Base-by-base conservation (phyloP, 2,888 invertebrate species). In the Macrosoma leucophasiata region DNA sequence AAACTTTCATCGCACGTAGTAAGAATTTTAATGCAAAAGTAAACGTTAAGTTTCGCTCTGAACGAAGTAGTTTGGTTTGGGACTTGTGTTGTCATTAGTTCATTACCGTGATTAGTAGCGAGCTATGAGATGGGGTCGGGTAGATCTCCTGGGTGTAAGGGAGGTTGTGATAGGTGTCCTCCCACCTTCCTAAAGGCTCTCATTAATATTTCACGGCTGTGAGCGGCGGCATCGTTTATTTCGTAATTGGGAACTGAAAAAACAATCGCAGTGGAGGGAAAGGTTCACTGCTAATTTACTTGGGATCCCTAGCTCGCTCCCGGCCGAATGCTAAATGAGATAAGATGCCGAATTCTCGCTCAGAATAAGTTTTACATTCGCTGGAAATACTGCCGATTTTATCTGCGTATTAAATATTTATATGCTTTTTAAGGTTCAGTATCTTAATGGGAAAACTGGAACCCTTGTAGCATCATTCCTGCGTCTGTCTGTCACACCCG, bases 81-180 rank as follows among this genome's bases (percentile, higher is more conserved):
- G 69, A 72, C 66, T 74, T 73, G n/a, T n/a, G n/a, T n/a, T n/a
- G 71, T 74, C 66, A 70, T 72, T 72, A 68, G 65, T 76, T 79
- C 70, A 78, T 79, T 77, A 77, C 60, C 47, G 58, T 70, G 73
- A 79, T 78, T 75, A 73, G 68, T 64, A 51, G 49, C 48, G 43
- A 45, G 61, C 34, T 36, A 22, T 15, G 28, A 13, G 15, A 26
- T 14, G 24, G 14, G 29, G 42, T 42, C 48, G 32, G 41, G 39
- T 47, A 34, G 48, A 30, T 39, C 39, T 39, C 41, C 34, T 31
- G 36, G 36, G 30, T 46, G 48, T 49, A 41, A 44, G 46, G 41
- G 40, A 39, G 37, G 26, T 29, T 33, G 32, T 29, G 41, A 9
- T 8, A 18, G n/a, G 20, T 22, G 14, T 25, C 50, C 49, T 41